Evolutionary conservation across 2,113 vertebrate genomes (phyloP), one percentile per base, ranked within the genome.

Genomic region (Mastomys natalensis): DNA sequence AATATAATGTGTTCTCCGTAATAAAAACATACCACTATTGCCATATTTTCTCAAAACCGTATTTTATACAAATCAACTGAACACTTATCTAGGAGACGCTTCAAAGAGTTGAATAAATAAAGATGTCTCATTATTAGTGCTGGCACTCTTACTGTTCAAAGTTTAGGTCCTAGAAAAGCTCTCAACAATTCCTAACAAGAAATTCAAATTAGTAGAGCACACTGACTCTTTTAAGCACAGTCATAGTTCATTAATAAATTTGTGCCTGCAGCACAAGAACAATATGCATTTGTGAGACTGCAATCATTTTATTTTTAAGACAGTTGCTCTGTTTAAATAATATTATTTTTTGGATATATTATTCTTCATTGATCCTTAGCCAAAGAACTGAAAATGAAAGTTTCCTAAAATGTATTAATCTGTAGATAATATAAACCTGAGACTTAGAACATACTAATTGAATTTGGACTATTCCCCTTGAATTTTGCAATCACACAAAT

Each of bases 201-300:
- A 96, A 94, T 97, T 84, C 29, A 60, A 97, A 96, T 97, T 84
- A 97, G 62, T 89, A 89, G 87, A 96, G 51, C 19, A 78, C 55
- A 90, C 37, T 92, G 76, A 90, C n/a, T 90, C 76, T 94, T 94
- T 93, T 80, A 86, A 92, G 45, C 62, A 81, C 31, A 73, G 96
- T 96, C 93, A 97, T 66, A 96, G 95, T 70, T 98, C 96, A 96
- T 96, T 97, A 97, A 97, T 91, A 97, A 97, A 89, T 96, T 22
- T 95, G 13, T 95, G 96, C 97, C 96, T 93, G 77, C 8, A 91
- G 97, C 73, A 90, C 40, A 66, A 91, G 12, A 93, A 53, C 43
- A 66, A 66, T 37, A 51, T 94, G 91, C 70, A 96, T 94, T 81
- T 90, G 62, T 87, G 95, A 84, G 70, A 77, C 24, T 26, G 58